phyloP scores from a whole-genome alignment of 2,113 vertebrate genomes.

The Nipponia nippon region DNA sequence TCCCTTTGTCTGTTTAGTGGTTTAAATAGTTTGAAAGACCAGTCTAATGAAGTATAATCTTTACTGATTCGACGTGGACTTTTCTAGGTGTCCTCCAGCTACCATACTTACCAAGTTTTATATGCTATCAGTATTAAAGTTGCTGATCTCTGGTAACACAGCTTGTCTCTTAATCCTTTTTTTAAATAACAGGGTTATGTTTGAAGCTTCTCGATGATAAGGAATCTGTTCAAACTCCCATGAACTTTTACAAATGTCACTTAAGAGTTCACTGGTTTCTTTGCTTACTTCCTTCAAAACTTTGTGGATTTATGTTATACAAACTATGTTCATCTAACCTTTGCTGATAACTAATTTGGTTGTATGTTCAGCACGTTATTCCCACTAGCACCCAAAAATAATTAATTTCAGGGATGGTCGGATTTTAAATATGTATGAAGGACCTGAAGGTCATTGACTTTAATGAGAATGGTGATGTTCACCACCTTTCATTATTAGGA shows the following conservation, averaged over 20 bases:
- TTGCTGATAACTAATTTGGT: background rate
- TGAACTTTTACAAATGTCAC: constrained; percentile 35
- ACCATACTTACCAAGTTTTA: background rate
- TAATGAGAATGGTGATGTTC: background rate
- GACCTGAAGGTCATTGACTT: background rate
- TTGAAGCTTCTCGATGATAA: background rate
- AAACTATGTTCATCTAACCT: constrained; percentile 8
- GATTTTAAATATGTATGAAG: background rate
- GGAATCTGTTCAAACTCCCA: constrained; percentile 17
- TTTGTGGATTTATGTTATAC: constrained; percentile 22
- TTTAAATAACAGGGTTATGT: background rate
- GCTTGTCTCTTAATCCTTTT: constrained; percentile 29
- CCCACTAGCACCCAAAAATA: background rate
- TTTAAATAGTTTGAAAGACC: background rate
- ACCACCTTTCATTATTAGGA: background rate
- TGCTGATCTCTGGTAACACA: constrained; percentile 27
- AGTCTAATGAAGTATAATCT: background rate
- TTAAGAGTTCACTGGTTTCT: constrained; percentile 40
- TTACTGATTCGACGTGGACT: background rate
- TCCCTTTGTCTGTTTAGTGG: background rate
- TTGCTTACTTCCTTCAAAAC: constrained; percentile 46
- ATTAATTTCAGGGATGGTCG: background rate
- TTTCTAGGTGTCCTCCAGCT: background rate
- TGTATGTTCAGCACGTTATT: constrained; percentile 11
- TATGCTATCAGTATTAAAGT: background rate